A percentile compares a stretch with the other conserved stretches of the same genome.
These are phyloP conservation scores for Rhipidura dahli DNA, from an alignment of 2,113 vertebrate genomes.

Conservation along the genomic window DNA sequence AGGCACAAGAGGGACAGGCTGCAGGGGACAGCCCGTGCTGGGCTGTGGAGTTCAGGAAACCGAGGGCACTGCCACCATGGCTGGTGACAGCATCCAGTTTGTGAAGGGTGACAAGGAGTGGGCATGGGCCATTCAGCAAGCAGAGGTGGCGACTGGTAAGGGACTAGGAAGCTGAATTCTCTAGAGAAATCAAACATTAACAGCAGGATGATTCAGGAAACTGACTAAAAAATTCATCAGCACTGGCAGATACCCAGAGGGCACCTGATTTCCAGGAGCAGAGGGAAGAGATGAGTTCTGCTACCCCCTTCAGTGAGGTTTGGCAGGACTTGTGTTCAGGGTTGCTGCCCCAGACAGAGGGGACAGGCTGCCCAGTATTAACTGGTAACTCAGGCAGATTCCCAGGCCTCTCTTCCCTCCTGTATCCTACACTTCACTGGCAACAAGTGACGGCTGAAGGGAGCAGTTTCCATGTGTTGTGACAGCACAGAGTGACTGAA, in stretches of 20 bases:
- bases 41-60: not conserved
- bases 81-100: not conserved
- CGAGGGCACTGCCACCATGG: not conserved
- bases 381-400: not conserved
- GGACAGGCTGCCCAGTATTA: not conserved
- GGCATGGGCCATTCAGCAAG: not conserved
- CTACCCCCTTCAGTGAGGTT: not conserved
- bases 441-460: rapidly evolving
- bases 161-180: not conserved
- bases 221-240: not conserved
- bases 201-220: not conserved
- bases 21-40: not conserved
- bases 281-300: not conserved
- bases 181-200: not conserved
- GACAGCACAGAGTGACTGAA: rapidly evolving
- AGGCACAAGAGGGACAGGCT: not conserved
- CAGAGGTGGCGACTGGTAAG: not conserved
- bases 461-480: rapidly evolving
- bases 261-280: not conserved
- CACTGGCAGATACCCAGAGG: not conserved
- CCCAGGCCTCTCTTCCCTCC: not conserved
- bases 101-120: not conserved
- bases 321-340: not conserved
- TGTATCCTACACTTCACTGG: not conserved
- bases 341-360: not conserved